Evolutionary conservation across 2,113 vertebrate genomes (phyloP).

Genomic region (Brienomyrus longianalis): DNA sequence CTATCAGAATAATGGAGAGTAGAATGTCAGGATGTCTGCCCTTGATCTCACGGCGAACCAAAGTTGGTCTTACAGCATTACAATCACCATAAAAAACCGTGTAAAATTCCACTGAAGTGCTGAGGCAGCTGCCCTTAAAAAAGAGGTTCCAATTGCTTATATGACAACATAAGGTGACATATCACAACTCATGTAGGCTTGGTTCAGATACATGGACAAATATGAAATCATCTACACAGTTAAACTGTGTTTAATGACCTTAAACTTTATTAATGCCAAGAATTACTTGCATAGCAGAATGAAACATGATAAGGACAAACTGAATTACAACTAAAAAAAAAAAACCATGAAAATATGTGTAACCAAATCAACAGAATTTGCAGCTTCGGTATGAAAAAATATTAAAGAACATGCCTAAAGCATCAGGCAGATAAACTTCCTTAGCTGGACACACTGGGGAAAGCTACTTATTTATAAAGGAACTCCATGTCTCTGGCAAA

Average conservation of each 20-base stretch:
- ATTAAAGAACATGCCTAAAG: not conserved
- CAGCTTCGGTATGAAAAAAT: not conserved
- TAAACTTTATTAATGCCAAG: not conserved
- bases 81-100: not conserved
- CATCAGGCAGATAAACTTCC: not conserved
- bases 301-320: not conserved
- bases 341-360: not conserved
- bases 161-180: not conserved
- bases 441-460: not conserved
- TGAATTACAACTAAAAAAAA: not conserved
- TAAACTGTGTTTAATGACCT: not conserved
- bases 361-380: not conserved
- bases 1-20: not conserved
- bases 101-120: not conserved
- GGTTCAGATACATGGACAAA: not conserved
- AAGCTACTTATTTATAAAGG: not conserved
- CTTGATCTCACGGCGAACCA: not conserved
- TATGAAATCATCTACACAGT: not conserved
- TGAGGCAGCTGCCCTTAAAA: not conserved
- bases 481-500: not conserved
- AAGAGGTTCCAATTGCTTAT: not conserved
- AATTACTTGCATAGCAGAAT: not conserved
- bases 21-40: not conserved
- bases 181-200: not conserved
- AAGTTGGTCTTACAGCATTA: not conserved